phyloP scores from a whole-genome alignment of 2,888 invertebrate genomes.

The Drosophila neonasuta region DNA sequence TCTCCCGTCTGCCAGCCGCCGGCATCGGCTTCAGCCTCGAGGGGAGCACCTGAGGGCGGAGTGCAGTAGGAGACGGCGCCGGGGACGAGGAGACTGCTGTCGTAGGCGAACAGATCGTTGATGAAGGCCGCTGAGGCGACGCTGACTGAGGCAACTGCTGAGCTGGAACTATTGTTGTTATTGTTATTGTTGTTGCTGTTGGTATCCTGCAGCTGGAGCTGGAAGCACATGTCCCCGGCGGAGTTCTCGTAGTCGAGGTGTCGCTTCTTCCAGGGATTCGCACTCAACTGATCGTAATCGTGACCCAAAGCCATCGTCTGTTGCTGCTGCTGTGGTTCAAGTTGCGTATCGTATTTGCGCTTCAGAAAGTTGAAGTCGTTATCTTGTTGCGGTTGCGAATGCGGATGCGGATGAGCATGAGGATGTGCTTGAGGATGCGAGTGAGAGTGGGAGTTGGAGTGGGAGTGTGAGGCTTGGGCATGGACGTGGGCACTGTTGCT shows the following conservation, averaged over 20 bases:
- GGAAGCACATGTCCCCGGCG: slow-evolving; percentile 63
- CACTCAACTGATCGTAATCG: slow-evolving; percentile 55
- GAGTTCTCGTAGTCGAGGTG: slow-evolving; percentile 62
- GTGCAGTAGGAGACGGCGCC: slow-evolving; percentile 48
- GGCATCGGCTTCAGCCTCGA: slow-evolving; percentile 56
- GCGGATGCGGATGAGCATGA: slow-evolving; percentile 3
- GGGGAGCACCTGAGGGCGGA: slow-evolving; percentile 46
- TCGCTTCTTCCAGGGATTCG: slow-evolving; percentile 76
- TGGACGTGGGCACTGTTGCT: slow-evolving; percentile 26
- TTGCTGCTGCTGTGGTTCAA: slow-evolving; percentile 39
- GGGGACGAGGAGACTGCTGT: slow-evolving; percentile 76
- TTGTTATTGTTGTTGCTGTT: slow-evolving; percentile 3
- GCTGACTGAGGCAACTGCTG: background rate
- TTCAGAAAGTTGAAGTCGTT: slow-evolving; percentile 79
- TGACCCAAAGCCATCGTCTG: slow-evolving; percentile 24
- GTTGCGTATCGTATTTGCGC: slow-evolving; percentile 71
- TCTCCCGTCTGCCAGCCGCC: slow-evolving; percentile 80
- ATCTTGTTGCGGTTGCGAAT: slow-evolving; percentile 44
- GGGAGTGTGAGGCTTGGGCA: background rate
- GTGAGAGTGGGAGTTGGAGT: background rate
- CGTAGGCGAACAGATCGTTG: slow-evolving; percentile 80
- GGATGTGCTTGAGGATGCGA: background rate
- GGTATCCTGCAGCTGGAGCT: slow-evolving; percentile 59
- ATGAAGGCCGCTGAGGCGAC: slow-evolving; percentile 70
- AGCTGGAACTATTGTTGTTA: background rate